Evolutionary conservation across 1,140 invertebrate species (phyloP).

Genomic region (Lucilia cuprina): DNA sequence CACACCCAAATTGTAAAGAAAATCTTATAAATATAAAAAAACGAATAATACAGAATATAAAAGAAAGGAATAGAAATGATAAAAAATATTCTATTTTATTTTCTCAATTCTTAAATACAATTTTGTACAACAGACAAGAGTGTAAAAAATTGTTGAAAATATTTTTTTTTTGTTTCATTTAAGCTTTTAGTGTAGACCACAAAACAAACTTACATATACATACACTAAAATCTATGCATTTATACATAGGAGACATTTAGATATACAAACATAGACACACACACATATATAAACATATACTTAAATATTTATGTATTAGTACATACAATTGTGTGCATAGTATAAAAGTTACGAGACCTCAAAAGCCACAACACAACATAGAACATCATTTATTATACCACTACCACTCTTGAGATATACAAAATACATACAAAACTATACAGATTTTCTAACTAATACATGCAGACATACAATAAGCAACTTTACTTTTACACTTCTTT

Average conservation of each 20-base stretch:
- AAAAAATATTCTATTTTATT: background rate
- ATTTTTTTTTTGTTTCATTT: background rate
- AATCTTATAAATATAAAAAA: background rate
- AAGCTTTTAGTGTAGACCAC: slow-evolving; percentile 34
- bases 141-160: background rate
- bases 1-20: background rate
- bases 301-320: too few relatives aligned
- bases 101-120: background rate
- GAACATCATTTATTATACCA: slow-evolving; percentile 33
- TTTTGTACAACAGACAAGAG: background rate
- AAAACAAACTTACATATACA: slow-evolving; percentile 28
- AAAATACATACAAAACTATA: background rate
- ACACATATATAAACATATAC: background rate
- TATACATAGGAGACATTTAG: background rate
- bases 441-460: too few relatives aligned
- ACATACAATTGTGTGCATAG: background rate
- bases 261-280: background rate
- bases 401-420: slow-evolving; percentile 19
- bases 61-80: too few relatives aligned
- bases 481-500: too few relatives aligned
- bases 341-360: slow-evolving; percentile 32
- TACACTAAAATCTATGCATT: background rate
- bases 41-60: background rate
- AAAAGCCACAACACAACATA: slow-evolving; percentile 31
- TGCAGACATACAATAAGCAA: too few relatives aligned